Conservation (phyloP, 2,888 invertebrate species). For the Pheosia gnoma region DNA sequence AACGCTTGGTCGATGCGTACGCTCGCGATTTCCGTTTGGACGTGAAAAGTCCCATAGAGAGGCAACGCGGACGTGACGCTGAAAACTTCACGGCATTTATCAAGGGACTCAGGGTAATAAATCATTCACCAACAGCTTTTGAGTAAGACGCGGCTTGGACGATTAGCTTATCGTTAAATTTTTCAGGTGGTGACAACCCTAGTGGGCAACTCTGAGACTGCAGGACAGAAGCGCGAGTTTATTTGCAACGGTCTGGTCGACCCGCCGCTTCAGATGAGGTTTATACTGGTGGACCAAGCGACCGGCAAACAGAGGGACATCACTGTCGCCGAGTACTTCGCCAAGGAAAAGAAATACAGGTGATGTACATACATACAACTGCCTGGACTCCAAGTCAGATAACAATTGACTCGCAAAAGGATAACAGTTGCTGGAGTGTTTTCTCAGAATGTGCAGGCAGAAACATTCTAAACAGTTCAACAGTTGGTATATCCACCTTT, state of each 20-base stretch:
- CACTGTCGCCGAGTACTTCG: constrained; percentile 65
- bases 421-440: too few relatives aligned
- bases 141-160: too few relatives aligned
- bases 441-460: too few relatives aligned
- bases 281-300: constrained; percentile 39
- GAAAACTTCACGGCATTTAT: constrained; percentile 65
- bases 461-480: too few relatives aligned
- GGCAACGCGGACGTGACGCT: constrained; percentile 42
- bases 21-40: constrained; percentile 55
- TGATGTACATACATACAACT: constrained; percentile 28
- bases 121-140: too few relatives aligned
- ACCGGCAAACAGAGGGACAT: constrained; percentile 33
- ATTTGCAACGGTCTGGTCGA: constrained; percentile 58
- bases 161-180: not conserved
- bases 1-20: constrained; percentile 74
- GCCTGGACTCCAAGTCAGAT: too few relatives aligned
- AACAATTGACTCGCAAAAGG: too few relatives aligned
- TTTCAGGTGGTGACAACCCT: constrained; percentile 62
- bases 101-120: constrained; percentile 70
- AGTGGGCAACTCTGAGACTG: constrained; percentile 44
- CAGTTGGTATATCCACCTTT: too few relatives aligned
- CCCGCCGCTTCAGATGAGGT: constrained; percentile 44
- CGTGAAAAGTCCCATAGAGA: constrained; percentile 43
- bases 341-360: constrained; percentile 55
- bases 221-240: constrained; percentile 59